These are phyloP conservation scores for Brevimyrus niger DNA, from an alignment of 2,113 vertebrate species.

Conservation along the genomic window DNA sequence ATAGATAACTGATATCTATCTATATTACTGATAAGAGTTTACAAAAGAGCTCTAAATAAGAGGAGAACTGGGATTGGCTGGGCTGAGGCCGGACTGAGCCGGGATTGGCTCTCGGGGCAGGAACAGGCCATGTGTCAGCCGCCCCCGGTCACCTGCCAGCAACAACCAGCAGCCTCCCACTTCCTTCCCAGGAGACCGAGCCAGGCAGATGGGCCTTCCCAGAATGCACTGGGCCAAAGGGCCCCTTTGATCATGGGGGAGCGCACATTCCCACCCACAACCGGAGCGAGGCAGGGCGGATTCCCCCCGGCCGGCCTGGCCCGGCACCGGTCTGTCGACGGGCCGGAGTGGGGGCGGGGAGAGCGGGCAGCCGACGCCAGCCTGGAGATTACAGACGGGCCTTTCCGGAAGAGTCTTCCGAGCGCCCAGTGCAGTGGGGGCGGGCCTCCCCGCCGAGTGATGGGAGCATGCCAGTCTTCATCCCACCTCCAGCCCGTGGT, in stretches of 20 bases:
- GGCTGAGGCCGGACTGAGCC: neutral
- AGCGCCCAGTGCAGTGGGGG: neutral
- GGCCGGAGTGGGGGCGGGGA: neutral
- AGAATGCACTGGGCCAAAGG: constrained; percentile 15
- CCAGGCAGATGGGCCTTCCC: constrained; percentile 17
- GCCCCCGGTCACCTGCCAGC: constrained; percentile 12
- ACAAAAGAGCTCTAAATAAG: neutral
- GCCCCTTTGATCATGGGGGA: constrained; percentile 2
- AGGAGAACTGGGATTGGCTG: neutral
- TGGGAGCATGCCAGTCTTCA: neutral
- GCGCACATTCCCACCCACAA: neutral
- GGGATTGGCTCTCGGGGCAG: neutral
- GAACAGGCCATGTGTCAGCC: neutral
- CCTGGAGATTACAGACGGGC: neutral
- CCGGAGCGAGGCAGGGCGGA: neutral
- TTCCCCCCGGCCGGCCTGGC: neutral
- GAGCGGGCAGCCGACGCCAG: neutral
- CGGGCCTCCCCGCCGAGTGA: neutral
- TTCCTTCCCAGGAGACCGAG: neutral
- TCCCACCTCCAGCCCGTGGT: neutral
- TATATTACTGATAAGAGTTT: neutral
- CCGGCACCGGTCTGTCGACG: neutral
- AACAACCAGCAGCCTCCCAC: neutral
- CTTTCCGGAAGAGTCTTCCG: neutral
- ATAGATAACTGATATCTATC: neutral